Conservation (phyloP, 2,888 invertebrate genomes). For the Temnothorax unifasciatus region DNA sequence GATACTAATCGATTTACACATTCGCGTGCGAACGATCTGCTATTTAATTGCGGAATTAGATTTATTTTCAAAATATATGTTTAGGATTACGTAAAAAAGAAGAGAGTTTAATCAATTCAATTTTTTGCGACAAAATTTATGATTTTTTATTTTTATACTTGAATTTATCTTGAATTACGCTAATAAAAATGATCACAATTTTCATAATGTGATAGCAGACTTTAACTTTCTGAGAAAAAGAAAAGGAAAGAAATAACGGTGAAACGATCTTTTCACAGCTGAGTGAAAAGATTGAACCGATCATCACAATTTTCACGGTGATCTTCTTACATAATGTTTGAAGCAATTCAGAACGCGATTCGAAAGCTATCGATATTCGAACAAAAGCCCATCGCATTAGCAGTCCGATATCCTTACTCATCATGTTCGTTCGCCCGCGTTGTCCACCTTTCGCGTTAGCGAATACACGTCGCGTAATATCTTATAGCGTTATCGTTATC, state of each 20-base stretch:
- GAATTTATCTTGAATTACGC: not conserved
- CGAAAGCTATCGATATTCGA: not conserved
- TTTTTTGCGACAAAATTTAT: constrained; percentile 16
- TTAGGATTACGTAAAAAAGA: not conserved
- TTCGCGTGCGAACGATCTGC: constrained; percentile 24
- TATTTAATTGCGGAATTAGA: not conserved
- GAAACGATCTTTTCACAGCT: not conserved
- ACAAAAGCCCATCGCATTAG: constrained; percentile 5
- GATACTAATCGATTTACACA: constrained; percentile 1
- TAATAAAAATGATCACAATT: not conserved
- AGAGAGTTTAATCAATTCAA: not conserved
- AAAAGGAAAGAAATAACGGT: not conserved
- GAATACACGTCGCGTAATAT: constrained; percentile 61
- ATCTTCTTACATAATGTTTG: constrained; percentile 8
- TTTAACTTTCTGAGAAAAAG: not conserved
- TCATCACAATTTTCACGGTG: not conserved
- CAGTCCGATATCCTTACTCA: not conserved
- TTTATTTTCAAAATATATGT: not conserved
- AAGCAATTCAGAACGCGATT: not conserved
- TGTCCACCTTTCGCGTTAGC: constrained; percentile 38
- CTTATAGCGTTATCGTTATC: constrained; percentile 66
- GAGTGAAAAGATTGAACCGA: not conserved
- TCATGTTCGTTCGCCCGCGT: constrained; percentile 11
- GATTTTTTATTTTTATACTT: not conserved
- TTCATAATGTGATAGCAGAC: not conserved